Base-by-base conservation (phyloP, 1,140 invertebrate species). In the Chlorops oryzae region DNA sequence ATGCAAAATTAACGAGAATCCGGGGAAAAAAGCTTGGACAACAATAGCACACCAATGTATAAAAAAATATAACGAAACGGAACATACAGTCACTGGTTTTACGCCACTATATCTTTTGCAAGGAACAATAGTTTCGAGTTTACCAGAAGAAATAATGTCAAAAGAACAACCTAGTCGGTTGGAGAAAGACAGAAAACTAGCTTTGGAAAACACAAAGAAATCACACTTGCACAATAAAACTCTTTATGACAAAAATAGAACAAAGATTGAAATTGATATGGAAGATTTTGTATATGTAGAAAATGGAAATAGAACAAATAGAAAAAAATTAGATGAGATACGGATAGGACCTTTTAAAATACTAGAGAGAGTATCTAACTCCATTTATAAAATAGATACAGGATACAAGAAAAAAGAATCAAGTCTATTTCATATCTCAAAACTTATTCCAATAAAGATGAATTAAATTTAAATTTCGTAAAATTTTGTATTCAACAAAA, bases 1-100 rank as follows among this genome's bases (percentile, higher is more conserved):
- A 62, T 74, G 71, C 47, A 70, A 47, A 58, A 60, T 70, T 21
- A 42, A 50, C 18, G 39, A 50, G 17, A 24, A 50, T 37, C n/a
- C 32, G n/a, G 21, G 21, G 13, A 50, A 70, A 71, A 56, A 22
- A 57, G 54, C 64, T 39, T 72, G 68, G 72, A 59, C 70, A 59
- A 67, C 61, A 10, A 62, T 72, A 42, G 70, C 66, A 32, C 46
- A 59, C 21, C 47, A 65, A 47, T 73, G 70, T 56, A 47, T 65
- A 54, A 38, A 65, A 12, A 63, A 56, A 56, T 73, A 70, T 57
- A 71, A 73, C 59, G 54, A 67, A 18, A 73, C 65, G 5, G 55
- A 55, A 40, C 68, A 71, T 42, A 48, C 59, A 40, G 58, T 66
- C 5, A 69, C 65, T 35, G 58, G 57, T 7, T 73, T 62, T 56